Conservation (phyloP, 2,113 vertebrate genomes). For the Rhinolophus sinicus region DNA sequence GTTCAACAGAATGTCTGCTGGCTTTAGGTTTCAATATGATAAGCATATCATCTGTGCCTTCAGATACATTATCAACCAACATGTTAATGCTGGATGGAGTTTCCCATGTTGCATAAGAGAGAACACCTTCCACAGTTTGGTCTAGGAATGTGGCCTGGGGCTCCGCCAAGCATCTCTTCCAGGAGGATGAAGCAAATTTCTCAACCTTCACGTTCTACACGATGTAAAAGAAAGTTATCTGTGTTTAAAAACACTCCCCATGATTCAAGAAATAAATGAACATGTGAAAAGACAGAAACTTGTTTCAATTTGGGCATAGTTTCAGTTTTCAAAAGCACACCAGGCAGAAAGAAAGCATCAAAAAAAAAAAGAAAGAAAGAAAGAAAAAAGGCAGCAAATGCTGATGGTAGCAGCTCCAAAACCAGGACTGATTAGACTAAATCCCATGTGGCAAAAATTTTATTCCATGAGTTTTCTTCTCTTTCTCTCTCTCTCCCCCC, state of each 20-base stretch:
- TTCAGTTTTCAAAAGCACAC: slow-evolving; percentile 57
- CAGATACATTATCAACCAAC: slow-evolving; percentile 45
- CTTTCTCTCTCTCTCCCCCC: neutral
- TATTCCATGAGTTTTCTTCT: neutral
- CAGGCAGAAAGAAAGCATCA: slow-evolving; percentile 41
- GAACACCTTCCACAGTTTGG: slow-evolving; percentile 57
- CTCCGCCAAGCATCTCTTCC: slow-evolving; percentile 39
- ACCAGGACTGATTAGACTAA: neutral
- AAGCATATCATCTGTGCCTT: slow-evolving; percentile 41
- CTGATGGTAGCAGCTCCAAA: slow-evolving; percentile 24
- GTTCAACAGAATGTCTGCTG: slow-evolving; percentile 50
- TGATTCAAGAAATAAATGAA: slow-evolving; percentile 56
- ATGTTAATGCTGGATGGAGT: neutral
- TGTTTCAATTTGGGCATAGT: slow-evolving; percentile 53
- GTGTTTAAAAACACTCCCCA: slow-evolving; percentile 55
- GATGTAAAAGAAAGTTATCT: slow-evolving; percentile 50
- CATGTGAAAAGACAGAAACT: slow-evolving; percentile 60
- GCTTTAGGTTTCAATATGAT: slow-evolving; percentile 42
- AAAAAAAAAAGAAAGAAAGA: neutral
- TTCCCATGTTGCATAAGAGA: slow-evolving; percentile 23
- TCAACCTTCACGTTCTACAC: slow-evolving; percentile 23
- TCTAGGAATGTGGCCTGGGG: slow-evolving; percentile 63
- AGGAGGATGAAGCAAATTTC: neutral
- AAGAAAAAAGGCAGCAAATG: neutral
- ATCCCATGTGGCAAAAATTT: neutral